These are phyloP conservation scores for Eucidaris tribuloides DNA, from an alignment of 35 echinoderm and acorn worm genomes.

Conservation along the genomic window DNA sequence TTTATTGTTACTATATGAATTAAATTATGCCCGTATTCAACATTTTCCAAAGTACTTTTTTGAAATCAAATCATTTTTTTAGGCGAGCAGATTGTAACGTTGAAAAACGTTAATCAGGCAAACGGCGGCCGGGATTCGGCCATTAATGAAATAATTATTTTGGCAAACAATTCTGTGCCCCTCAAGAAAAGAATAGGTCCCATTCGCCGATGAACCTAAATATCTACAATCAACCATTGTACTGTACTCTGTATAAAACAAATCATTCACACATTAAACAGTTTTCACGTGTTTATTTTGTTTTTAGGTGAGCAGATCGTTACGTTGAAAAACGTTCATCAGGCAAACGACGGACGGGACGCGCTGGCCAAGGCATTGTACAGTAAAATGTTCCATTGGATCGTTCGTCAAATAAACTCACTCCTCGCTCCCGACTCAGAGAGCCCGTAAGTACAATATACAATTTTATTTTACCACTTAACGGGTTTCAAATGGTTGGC, in stretches of 20 bases:
- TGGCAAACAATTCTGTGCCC: too few species aligned
- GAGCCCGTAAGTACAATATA: slow-evolving; percentile 23
- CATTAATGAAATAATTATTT: too few species aligned
- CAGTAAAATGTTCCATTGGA: slow-evolving; percentile 80
- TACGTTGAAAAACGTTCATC: slow-evolving; percentile 62
- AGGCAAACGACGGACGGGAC: slow-evolving; percentile 90
- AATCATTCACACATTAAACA: background rate
- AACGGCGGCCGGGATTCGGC: too few species aligned
- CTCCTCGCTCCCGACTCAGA: slow-evolving; percentile 71
- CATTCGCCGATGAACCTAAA: too few species aligned
- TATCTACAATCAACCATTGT: too few species aligned
- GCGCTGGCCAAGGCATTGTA: slow-evolving; percentile 95
- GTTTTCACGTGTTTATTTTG: too few species aligned
- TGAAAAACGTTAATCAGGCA: too few species aligned
- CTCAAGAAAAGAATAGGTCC: too few species aligned
- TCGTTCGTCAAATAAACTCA: slow-evolving; percentile 75
- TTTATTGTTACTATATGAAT: background rate
- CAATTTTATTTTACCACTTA: background rate
- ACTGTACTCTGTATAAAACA: background rate
- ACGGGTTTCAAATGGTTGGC: too few species aligned
- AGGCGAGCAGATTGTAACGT: slow-evolving; percentile 97
- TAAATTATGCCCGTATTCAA: background rate
- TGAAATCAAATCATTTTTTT: too few species aligned
- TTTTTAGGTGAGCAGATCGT: slow-evolving; percentile 82
- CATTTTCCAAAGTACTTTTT: too few species aligned